phyloP scores from a whole-genome alignment of 2,113 vertebrate species.

The Chrysemys picta region DNA sequence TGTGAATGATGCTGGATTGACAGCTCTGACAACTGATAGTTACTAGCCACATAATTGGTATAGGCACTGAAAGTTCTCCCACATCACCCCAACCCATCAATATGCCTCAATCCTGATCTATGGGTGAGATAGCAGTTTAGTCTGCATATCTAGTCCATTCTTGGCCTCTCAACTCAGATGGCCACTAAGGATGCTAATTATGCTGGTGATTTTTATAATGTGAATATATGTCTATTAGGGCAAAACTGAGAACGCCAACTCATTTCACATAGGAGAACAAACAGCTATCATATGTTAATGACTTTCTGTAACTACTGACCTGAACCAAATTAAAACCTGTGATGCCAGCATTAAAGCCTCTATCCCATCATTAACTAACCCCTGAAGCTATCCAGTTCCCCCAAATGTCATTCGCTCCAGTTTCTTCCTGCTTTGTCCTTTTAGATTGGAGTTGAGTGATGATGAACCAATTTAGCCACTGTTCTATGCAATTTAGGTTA shows the following conservation, averaged over 20 bases:
- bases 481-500: conserved; percentile 71
- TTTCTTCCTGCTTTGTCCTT: conserved; percentile 68
- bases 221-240: conserved; percentile 13
- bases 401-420: conserved; percentile 45
- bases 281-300: conserved; percentile 32
- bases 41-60: not conserved
- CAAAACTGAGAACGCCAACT: not conserved
- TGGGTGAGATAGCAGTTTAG: not conserved
- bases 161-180: not conserved
- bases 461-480: conserved; percentile 71
- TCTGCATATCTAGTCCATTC: not conserved
- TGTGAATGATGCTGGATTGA: conserved; percentile 9
- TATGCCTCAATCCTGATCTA: not conserved
- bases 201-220: not conserved
- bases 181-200: conserved; percentile 17
- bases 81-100: not conserved
- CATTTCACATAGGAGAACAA: not conserved
- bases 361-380: conserved; percentile 38
- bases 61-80: not conserved
- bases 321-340: conserved; percentile 65
- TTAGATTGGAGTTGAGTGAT: conserved; percentile 72
- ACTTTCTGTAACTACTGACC: conserved; percentile 45
- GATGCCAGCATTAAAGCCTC: conserved; percentile 57
- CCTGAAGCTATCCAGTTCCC: conserved; percentile 43
- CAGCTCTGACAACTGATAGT: not conserved